These are phyloP conservation scores for Anniella stebbinsi DNA, from an alignment of 2,797 vertebrate species.

Conservation along the genomic window DNA sequence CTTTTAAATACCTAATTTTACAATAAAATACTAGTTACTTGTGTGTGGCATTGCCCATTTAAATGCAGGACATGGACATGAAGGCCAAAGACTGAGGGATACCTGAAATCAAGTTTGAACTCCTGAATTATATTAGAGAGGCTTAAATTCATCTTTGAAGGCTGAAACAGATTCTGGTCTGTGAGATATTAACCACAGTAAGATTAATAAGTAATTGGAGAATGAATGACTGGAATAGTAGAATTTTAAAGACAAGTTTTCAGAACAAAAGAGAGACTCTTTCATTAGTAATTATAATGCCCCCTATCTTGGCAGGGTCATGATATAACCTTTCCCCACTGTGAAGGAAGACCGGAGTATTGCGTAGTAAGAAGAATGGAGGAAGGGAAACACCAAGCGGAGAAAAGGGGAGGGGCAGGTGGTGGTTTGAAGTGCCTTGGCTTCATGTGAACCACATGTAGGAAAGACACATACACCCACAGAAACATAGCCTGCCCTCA, in stretches of 20 bases:
- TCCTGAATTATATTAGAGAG: conserved; percentile 68
- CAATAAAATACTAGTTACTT: conserved; percentile 60
- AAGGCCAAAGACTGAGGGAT: conserved; percentile 63
- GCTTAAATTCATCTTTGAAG: conserved; percentile 70
- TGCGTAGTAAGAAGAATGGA: background rate
- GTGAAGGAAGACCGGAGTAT: background rate
- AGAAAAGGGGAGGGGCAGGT: background rate
- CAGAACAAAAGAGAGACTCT: conserved; percentile 45
- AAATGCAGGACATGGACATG: conserved; percentile 61
- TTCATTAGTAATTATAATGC: conserved; percentile 50
- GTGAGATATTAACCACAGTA: conserved; percentile 65
- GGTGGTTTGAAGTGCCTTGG: background rate
- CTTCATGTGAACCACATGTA: background rate
- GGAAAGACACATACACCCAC: too few species aligned
- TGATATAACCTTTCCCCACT: conserved; percentile 29
- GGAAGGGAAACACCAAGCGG: too few species aligned
- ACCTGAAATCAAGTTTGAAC: conserved; percentile 63
- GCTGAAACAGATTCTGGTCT: conserved; percentile 64
- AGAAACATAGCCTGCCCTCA: too few species aligned
- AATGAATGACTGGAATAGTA: conserved; percentile 52
- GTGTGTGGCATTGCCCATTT: conserved; percentile 60
- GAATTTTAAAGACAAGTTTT: conserved; percentile 54
- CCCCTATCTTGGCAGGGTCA: conserved; percentile 1
- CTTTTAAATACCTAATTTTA: conserved; percentile 54
- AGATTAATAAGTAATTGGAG: conserved; percentile 72